Percentiles rank a stretch among this genome's conserved stretches.
phyloP scores from a whole-genome alignment of 2,888 invertebrate species.

The Germaria angustata region DNA sequence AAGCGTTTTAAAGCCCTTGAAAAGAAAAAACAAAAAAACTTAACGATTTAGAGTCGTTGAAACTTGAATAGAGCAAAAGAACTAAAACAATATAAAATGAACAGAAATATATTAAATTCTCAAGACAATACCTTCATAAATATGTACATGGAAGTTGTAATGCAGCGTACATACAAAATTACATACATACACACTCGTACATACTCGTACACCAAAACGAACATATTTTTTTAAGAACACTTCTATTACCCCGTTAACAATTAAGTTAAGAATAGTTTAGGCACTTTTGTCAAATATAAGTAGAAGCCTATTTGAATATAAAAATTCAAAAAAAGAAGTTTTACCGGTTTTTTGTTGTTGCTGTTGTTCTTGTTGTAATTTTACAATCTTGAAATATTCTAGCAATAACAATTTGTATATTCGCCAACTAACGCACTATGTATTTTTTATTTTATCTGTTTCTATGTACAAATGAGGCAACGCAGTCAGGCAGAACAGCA shows the following conservation, averaged over 20 bases:
- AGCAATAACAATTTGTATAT: background rate
- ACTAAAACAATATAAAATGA: constrained; percentile 3
- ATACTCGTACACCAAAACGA: background rate
- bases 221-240: background rate
- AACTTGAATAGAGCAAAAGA: constrained; percentile 35
- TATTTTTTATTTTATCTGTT: background rate
- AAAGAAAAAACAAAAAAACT: constrained; percentile 17
- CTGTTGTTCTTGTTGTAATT: no score
- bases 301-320: no score
- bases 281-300: no score
- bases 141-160: no score
- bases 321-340: background rate
- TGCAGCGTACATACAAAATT: no score
- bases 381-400: background rate
- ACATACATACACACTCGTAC: background rate
- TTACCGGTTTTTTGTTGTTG: no score
- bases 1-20: constrained; percentile 48
- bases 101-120: background rate
- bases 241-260: background rate
- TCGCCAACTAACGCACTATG: constrained; percentile 31
- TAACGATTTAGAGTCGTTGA: constrained; percentile 36
- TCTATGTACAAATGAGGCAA: constrained; percentile 41
- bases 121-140: constrained; percentile 11
- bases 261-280: background rate
- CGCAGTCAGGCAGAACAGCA: constrained; percentile 40